A percentile compares a stretch with the other conserved stretches of the same genome.
Evolutionary conservation across 2,888 invertebrate genomes (phyloP).

Genomic region (Caenorhabditis angaria): DNA sequence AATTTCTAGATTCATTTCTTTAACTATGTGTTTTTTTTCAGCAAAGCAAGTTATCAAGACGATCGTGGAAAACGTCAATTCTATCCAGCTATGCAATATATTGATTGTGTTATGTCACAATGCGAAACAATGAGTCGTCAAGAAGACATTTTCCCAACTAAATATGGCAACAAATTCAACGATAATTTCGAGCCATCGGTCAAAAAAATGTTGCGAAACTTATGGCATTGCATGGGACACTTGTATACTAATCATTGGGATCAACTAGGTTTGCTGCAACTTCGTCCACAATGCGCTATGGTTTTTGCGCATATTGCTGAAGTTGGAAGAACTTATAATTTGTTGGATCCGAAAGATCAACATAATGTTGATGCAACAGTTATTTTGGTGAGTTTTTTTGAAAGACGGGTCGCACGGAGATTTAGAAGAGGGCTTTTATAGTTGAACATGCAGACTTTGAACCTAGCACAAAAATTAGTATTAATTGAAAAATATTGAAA

Average conservation of each 20-base stretch:
- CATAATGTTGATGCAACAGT: conserved; percentile 48
- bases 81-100: conserved; percentile 69
- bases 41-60: conserved; percentile 67
- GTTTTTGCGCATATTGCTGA: conserved; percentile 66
- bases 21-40: no score
- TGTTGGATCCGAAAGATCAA: conserved; percentile 50
- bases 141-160: conserved; percentile 68
- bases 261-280: conserved; percentile 58
- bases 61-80: conserved; percentile 65
- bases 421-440: no score
- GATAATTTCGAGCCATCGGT: conserved; percentile 63
- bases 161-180: conserved; percentile 65
- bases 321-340: conserved; percentile 46
- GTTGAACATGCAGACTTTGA: no score
- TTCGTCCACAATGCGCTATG: conserved; percentile 64
- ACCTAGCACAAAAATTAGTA: no score
- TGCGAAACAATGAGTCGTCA: conserved; percentile 63
- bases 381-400: conserved; percentile 16
- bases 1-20: no score
- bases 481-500: not conserved
- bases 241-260: conserved; percentile 70
- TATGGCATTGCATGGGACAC: conserved; percentile 70
- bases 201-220: conserved; percentile 54
- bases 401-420: no score
- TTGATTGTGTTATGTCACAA: conserved; percentile 68